Evolutionary conservation across 1,140 invertebrate species (phyloP).

Genomic region (Phortica variegata): DNA sequence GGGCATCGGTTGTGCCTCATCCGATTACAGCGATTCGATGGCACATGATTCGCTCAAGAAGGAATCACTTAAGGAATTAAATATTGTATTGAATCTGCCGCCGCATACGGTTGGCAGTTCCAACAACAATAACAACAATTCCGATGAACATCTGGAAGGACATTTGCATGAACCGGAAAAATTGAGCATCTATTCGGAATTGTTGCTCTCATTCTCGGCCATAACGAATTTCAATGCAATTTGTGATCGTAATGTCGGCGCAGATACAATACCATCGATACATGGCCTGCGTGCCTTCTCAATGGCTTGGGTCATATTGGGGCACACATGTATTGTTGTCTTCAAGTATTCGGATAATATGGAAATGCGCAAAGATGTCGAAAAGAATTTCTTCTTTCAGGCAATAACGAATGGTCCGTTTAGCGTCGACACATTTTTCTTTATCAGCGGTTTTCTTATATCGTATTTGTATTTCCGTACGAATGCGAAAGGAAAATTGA

Average conservation of each 20-base stretch:
- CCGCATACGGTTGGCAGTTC: no score
- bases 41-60: conserved; percentile 36
- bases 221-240: conserved; percentile 74
- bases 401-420: conserved; percentile 83
- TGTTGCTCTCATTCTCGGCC: conserved; percentile 78
- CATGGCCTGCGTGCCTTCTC: conserved; percentile 82
- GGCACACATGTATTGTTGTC: conserved; percentile 81
- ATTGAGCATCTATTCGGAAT: conserved; percentile 66
- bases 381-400: conserved; percentile 79
- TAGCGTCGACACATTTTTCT: conserved; percentile 92
- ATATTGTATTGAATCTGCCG: conserved; percentile 47
- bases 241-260: conserved; percentile 74
- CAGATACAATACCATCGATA: conserved; percentile 78
- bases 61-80: conserved; percentile 42
- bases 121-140: conserved; percentile 61
- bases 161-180: conserved; percentile 57
- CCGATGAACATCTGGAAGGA: conserved; percentile 63
- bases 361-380: conserved; percentile 73
- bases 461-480: conserved; percentile 83
- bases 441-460: conserved; percentile 75
- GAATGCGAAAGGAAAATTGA: conserved; percentile 76
- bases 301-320: conserved; percentile 91
- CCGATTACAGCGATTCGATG: conserved; percentile 53
- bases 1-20: conserved; percentile 58
- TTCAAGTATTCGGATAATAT: conserved; percentile 87